Percentiles rank a stretch among this genome's conserved stretches.
Evolutionary conservation across 2,797 vertebrate species (phyloP).

Genomic region (Manis crassicaudata): DNA sequence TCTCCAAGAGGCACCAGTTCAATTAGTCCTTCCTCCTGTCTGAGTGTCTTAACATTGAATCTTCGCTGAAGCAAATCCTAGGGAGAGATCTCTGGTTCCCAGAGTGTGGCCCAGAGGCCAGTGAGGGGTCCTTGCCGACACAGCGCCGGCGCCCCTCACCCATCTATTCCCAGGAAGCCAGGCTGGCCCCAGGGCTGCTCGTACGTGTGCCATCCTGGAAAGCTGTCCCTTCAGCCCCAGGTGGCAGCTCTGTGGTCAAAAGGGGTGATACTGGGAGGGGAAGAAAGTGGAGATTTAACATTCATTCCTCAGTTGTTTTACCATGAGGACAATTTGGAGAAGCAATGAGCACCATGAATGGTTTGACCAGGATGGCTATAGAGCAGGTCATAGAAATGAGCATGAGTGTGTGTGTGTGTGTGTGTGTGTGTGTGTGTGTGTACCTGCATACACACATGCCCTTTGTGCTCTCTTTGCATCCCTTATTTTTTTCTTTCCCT

Average conservation of each 20-base stretch:
- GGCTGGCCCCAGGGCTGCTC: background rate
- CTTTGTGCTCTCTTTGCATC: background rate
- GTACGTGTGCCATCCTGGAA: fast-evolving
- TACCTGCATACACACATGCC: too few relatives aligned
- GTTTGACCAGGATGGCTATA: too few relatives aligned
- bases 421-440: fast-evolving
- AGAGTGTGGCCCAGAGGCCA: background rate
- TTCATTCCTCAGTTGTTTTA: background rate
- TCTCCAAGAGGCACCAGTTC: background rate
- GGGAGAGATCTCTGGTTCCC: background rate
- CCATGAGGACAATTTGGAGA: background rate
- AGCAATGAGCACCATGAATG: background rate
- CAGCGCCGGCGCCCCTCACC: background rate
- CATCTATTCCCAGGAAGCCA: fast-evolving
- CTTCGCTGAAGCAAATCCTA: background rate
- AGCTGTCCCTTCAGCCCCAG: background rate
- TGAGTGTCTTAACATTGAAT: background rate
- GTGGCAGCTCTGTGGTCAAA: background rate
- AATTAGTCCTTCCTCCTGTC: background rate
- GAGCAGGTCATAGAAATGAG: background rate
- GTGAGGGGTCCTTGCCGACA: background rate
- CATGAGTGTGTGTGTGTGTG: too few relatives aligned
- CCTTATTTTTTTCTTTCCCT: background rate
- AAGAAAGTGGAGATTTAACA: background rate
- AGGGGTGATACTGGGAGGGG: background rate